These are phyloP conservation scores for Channa striata DNA, from an alignment of 2,797 vertebrate species.

Conservation along the genomic window DNA sequence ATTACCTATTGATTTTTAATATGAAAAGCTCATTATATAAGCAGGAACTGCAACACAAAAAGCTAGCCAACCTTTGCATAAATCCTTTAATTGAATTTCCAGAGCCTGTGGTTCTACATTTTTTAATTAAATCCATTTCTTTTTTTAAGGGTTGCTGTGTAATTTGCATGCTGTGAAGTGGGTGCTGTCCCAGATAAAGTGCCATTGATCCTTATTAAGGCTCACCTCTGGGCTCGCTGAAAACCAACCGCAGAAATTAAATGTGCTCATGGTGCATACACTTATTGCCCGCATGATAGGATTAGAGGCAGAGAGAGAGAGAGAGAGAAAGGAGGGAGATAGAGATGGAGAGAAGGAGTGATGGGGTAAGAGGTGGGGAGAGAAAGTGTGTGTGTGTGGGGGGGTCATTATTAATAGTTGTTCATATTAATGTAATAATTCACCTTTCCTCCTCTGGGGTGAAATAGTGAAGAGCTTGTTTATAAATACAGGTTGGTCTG, in stretches of 20 bases:
- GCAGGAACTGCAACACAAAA: slow-evolving; percentile 99
- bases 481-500: slow-evolving; percentile 71
- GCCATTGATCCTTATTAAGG: slow-evolving; percentile 99
- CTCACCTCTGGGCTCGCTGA: slow-evolving; percentile 99
- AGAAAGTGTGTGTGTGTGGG: slow-evolving; percentile 12
- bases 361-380: slow-evolving; percentile 68
- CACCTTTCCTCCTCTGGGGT: slow-evolving; percentile 80
- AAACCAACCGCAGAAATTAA: slow-evolving; percentile 99
- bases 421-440: slow-evolving; percentile 88
- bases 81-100: slow-evolving; percentile 99
- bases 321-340: slow-evolving; percentile 49
- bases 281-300: slow-evolving; percentile 97
- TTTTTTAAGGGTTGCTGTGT: slow-evolving; percentile 99
- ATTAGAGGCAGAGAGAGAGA: slow-evolving; percentile 86
- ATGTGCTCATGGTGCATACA: slow-evolving; percentile 98
- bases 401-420: slow-evolving; percentile 86
- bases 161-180: slow-evolving; percentile 99
- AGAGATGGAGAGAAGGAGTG: slow-evolving; percentile 71
- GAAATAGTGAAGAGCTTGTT: slow-evolving; percentile 73
- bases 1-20: slow-evolving; percentile 99
- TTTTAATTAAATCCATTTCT: slow-evolving; percentile 99
- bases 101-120: slow-evolving; percentile 99
- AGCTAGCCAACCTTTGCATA: slow-evolving; percentile 99
- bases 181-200: slow-evolving; percentile 99
- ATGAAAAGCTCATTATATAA: slow-evolving; percentile 99